These are phyloP conservation scores for Dolichotis patagonum DNA, from an alignment of 2,113 vertebrate species.

Conservation along the genomic window DNA sequence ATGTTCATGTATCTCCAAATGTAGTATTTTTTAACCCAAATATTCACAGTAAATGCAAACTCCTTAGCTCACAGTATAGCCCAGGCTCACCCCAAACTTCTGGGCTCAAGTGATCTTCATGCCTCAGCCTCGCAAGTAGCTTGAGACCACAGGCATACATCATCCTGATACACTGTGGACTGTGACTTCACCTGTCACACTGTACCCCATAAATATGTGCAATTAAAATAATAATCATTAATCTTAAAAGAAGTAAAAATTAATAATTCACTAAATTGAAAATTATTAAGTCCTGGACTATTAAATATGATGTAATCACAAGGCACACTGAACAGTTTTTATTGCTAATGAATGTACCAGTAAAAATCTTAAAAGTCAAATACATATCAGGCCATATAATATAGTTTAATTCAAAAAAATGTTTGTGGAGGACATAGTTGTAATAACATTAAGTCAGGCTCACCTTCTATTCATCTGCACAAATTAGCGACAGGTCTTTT, in stretches of 20 bases:
- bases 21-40: neutral
- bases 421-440: neutral
- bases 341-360: neutral
- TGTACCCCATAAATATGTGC: neutral
- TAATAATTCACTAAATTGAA: neutral
- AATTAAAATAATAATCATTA: neutral
- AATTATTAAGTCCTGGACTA: neutral
- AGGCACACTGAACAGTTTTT: neutral
- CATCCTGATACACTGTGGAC: neutral
- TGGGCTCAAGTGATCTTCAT: neutral
- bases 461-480: neutral
- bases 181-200: neutral
- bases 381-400: neutral
- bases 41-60: neutral
- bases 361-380: constrained; percentile 22
- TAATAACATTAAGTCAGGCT: neutral
- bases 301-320: neutral
- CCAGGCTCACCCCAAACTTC: no score
- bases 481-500: neutral
- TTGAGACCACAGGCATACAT: neutral
- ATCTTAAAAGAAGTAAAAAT: neutral
- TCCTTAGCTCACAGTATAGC: no score
- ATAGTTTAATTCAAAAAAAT: neutral
- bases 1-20: neutral
- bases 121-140: neutral